A percentile compares a stretch with the other conserved stretches of the same genome.
These are phyloP conservation scores for Pseudochromis fuscus DNA, from an alignment of 2,797 vertebrate genomes.

Conservation along the genomic window DNA sequence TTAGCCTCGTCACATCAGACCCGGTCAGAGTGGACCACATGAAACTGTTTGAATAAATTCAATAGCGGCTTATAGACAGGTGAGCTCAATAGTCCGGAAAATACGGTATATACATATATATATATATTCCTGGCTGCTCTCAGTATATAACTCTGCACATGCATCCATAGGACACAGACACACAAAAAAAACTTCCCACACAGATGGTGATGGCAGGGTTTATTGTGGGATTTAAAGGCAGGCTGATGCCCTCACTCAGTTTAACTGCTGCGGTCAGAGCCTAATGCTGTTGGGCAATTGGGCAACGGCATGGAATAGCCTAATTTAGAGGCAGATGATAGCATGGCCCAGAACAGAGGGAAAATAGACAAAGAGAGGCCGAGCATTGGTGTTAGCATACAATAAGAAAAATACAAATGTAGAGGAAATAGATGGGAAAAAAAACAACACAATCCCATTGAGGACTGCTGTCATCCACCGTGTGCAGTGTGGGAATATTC, in stretches of 20 bases:
- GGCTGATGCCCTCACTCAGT: conserved; percentile 39
- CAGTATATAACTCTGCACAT: conserved; percentile 12
- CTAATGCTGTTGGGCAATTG: conserved; percentile 73
- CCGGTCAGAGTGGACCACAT: too few species aligned
- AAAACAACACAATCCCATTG: conserved; percentile 21
- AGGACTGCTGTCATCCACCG: conserved; percentile 45
- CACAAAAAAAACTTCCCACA: conserved; percentile 26
- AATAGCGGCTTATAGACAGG: too few species aligned
- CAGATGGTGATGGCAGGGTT: conserved; percentile 41
- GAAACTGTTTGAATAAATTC: too few species aligned
- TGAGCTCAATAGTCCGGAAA: too few species aligned
- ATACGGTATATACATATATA: too few species aligned
- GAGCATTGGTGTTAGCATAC: conserved; percentile 21
- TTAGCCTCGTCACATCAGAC: too few species aligned
- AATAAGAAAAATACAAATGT: conserved; percentile 12
- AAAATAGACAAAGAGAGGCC: conserved; percentile 15
- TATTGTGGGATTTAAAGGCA: conserved; percentile 56
- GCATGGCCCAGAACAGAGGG: conserved; percentile 49
- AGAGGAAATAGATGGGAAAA: conserved; percentile 27
- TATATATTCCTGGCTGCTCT: background rate
- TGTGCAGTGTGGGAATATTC: conserved; percentile 44
- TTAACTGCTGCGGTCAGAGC: conserved; percentile 55
- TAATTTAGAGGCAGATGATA: conserved; percentile 72
- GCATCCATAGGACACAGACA: conserved; percentile 1
- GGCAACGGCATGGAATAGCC: conserved; percentile 72